Evolutionary conservation across 2,888 invertebrate genomes (phyloP).

Genomic region (Stenotaenia linearis): DNA sequence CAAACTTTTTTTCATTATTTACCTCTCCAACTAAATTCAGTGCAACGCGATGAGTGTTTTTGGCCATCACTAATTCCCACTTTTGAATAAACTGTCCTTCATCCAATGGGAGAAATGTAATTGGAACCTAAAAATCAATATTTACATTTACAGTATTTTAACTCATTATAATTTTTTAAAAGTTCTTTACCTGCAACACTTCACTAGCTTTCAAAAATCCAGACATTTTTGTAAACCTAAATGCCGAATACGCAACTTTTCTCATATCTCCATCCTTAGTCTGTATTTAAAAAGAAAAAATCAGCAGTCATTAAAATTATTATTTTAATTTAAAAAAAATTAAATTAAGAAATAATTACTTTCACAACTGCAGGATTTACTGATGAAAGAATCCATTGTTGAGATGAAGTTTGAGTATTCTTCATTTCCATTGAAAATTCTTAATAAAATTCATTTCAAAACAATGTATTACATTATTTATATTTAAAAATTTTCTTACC

Average conservation of each 20-base stretch:
- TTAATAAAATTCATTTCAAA: neutral
- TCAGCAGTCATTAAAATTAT: neutral
- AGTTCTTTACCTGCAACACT: neutral
- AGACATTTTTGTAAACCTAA: neutral
- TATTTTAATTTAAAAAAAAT: neutral
- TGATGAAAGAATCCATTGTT: slow-evolving; percentile 6
- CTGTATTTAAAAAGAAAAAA: neutral
- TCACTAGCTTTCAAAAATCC: neutral
- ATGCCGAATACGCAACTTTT: neutral
- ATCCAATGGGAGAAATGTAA: neutral
- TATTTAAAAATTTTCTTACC: neutral
- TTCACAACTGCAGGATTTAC: neutral
- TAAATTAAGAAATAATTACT: neutral
- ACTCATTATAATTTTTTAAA: neutral
- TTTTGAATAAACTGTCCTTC: neutral
- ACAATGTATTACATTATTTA: neutral
- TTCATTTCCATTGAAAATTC: slow-evolving; percentile 17
- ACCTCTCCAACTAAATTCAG: neutral
- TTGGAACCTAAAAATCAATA: neutral
- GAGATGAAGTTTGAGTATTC: neutral
- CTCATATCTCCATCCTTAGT: neutral
- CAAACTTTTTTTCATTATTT: no score
- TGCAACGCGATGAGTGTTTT: neutral
- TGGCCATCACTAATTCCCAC: neutral
- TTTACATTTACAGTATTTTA: no score